A percentile compares a stretch with the other conserved stretches of the same genome.
phyloP scores from a whole-genome alignment of 2,888 invertebrate species.

The Thecophora atra region DNA sequence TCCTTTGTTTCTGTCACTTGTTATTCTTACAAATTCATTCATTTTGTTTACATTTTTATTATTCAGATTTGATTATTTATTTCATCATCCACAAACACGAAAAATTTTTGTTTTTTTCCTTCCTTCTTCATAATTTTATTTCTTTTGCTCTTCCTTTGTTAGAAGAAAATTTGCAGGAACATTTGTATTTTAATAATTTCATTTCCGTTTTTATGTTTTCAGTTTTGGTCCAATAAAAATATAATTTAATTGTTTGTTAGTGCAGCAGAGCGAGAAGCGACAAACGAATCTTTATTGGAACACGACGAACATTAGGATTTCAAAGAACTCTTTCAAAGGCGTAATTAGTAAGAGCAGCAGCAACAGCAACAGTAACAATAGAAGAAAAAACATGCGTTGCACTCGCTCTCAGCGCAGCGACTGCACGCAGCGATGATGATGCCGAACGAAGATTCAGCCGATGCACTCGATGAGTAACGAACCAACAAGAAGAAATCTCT shows the following conservation, averaged over 20 bases:
- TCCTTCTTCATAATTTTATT: not conserved
- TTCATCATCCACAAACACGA: not conserved
- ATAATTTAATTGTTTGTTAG: no score
- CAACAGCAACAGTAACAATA: no score
- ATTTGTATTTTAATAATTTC: not conserved
- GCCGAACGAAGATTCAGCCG: no score
- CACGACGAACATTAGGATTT: no score
- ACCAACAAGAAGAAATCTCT: not conserved
- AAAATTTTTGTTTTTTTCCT: not conserved
- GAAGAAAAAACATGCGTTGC: no score
- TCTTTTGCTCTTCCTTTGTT: not conserved
- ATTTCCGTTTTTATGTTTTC: not conserved
- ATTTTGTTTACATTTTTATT: not conserved
- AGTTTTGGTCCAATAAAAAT: no score
- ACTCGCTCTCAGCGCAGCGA: no score
- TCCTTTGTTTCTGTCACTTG: not conserved
- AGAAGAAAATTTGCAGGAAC: not conserved
- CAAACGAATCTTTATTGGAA: no score
- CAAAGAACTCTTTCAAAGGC: no score
- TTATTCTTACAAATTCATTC: not conserved
- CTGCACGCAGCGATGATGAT: no score
- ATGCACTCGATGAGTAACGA: not conserved
- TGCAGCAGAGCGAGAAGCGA: no score
- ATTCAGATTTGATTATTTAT: not conserved
- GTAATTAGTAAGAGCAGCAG: no score